Conservation (phyloP, 2,888 invertebrate genomes). For the Megastigmus dorsalis region DNA sequence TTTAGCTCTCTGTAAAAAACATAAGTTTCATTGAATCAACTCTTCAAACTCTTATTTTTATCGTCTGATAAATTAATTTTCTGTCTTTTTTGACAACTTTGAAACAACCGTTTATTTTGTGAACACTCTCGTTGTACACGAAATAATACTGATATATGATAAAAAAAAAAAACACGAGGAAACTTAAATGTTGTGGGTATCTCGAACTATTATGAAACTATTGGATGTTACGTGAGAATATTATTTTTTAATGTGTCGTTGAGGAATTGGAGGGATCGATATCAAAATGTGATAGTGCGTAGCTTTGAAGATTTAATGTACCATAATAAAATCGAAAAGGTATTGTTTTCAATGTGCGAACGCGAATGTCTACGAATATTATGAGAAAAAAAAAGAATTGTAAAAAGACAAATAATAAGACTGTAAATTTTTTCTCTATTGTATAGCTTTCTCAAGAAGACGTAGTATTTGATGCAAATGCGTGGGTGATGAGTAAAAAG, state of each 20-base stretch:
- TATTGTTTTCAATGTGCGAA: conserved; percentile 23
- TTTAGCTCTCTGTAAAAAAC: conserved; percentile 36
- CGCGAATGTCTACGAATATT: conserved; percentile 17
- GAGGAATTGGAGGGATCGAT: conserved; percentile 22
- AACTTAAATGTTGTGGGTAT: conserved; percentile 28
- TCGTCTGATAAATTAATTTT: conserved; percentile 11
- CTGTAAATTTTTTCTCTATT: conserved; percentile 49
- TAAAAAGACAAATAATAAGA: conserved; percentile 50
- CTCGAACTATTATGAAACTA: conserved; percentile 34
- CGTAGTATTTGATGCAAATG: conserved; percentile 25
- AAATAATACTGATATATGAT: conserved; percentile 48
- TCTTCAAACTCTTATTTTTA: conserved; percentile 24
- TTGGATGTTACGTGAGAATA: conserved; percentile 38
- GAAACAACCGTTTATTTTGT: conserved; percentile 43
- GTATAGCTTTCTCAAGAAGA: conserved; percentile 31
- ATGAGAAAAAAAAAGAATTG: conserved; percentile 41
- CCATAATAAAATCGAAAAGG: conserved; percentile 27
- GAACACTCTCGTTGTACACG: conserved; percentile 31
- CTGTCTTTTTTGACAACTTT: conserved; percentile 3
- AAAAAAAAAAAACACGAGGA: conserved; percentile 10
- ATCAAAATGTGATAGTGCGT: conserved; percentile 47
- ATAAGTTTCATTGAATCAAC: conserved; percentile 23
- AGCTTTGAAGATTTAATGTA: conserved; percentile 45
- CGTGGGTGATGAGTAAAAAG: conserved; percentile 5
- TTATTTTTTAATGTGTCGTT: conserved; percentile 33